phyloP scores from a whole-genome alignment of 2,113 vertebrate species.

The Varanus salvator region DNA sequence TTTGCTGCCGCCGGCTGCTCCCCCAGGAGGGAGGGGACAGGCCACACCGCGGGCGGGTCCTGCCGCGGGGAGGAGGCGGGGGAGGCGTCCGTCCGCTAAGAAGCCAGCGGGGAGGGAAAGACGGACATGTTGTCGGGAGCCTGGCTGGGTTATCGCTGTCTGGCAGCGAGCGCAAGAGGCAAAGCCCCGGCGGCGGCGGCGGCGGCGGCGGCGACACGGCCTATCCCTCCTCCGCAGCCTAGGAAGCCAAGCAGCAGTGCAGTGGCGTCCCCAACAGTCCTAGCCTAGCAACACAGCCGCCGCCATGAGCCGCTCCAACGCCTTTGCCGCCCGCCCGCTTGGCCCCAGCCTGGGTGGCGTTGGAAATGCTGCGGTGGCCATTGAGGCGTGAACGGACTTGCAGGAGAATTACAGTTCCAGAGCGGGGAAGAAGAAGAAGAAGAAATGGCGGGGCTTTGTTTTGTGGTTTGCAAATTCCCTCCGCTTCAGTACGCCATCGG shows the following conservation, averaged over 20 bases:
- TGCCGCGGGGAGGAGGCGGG: slow-evolving; percentile 14
- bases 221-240: neutral
- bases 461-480: neutral
- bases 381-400: neutral
- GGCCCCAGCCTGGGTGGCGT: neutral
- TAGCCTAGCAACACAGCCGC: neutral
- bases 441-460: no score
- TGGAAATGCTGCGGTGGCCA: no score
- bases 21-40: slow-evolving; percentile 63
- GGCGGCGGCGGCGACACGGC: neutral
- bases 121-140: neutral
- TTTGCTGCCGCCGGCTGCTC: slow-evolving; percentile 54
- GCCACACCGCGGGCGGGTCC: slow-evolving; percentile 51
- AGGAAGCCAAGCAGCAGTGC: neutral
- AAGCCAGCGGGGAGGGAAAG: neutral
- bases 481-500: neutral
- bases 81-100: slow-evolving; percentile 18
- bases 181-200: neutral
- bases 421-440: neutral
- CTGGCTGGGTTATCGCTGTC: neutral
- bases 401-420: neutral
- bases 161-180: neutral
- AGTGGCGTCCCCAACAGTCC: neutral
- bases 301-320: neutral
- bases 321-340: neutral